Evolutionary conservation across 2,888 invertebrate genomes (phyloP), one percentile per base, ranked within the genome.

Genomic region (Herminia tarsipennalis): DNA sequence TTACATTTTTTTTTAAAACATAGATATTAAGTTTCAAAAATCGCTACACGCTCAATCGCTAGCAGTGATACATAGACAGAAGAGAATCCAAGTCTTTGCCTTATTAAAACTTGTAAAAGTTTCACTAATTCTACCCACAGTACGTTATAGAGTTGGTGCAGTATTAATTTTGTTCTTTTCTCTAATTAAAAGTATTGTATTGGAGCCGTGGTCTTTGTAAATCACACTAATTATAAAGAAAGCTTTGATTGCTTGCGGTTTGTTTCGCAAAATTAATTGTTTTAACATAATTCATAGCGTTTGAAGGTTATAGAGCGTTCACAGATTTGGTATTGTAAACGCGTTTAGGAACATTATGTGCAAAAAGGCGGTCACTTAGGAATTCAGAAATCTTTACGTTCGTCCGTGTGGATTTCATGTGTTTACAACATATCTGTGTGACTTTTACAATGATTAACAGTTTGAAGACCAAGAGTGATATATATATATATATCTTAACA

Each of bases 41-140:
- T 13, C 42, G 30, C 35, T 14, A 14, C 9, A 12, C 42, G 29
- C 29, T 35, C 16, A 20, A 9, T 5, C 22, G 20, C 16, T 29
- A n/a, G 20, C 29, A 25, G 2, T 21, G 13, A 2, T n/a, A 29
- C 46, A 17, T 21, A 1, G n/a, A 2, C 27, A 10, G n/a, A 13
- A 29, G 14, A 5, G 6, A 4, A 8, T 21, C 10, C 10, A 9
- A 20, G n/a, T 39, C 33, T 33, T 41, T 32, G 32, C 48, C 56
- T 62, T 62, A 67, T 65, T 66, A 66, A 66, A 66, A 66, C 58
- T 66, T 62, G 42, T 39, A 38, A 56, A 66, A 66, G 37, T 65
- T 61, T 56, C 41, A 57, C 56, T 65, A 65, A 68, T 66, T 66
- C 56, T 48, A 47, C 43, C 51, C 45, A 29, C 42, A 40, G 50